Evolutionary conservation across 2,797 vertebrate genomes (phyloP).

Genomic region (Bovichtus diacanthus): DNA sequence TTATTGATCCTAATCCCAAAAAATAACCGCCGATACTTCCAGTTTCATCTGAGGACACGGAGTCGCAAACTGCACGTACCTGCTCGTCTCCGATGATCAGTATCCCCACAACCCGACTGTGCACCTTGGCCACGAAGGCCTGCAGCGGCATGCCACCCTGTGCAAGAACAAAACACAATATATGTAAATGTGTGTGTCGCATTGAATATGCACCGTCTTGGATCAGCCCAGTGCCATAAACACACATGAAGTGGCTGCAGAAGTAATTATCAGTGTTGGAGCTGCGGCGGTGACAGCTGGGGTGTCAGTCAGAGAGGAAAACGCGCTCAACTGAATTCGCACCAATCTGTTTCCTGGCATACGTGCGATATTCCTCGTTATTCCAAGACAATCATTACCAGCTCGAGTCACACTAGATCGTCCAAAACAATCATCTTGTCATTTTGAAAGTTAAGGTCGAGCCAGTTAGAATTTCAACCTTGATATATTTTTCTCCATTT

Average conservation of each 20-base stretch:
- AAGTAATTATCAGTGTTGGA: constrained; percentile 69
- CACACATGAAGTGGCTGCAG: constrained; percentile 56
- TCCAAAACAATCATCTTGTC: constrained; percentile 40
- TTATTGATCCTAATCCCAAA: neutral
- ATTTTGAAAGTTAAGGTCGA: constrained; percentile 1
- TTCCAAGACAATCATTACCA: constrained; percentile 50
- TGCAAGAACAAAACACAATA: neutral
- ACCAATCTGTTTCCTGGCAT: constrained; percentile 73
- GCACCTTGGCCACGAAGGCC: constrained; percentile 88
- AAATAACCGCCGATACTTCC: too few species aligned
- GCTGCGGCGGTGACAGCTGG: constrained; percentile 69
- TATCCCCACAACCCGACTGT: constrained; percentile 86
- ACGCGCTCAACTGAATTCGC: constrained; percentile 58
- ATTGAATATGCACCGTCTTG: neutral
- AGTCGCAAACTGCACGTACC: constrained; percentile 78
- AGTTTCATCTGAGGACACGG: neutral
- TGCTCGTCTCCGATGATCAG: constrained; percentile 90
- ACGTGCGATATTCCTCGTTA: constrained; percentile 26
- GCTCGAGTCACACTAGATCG: constrained; percentile 6
- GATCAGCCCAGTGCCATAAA: constrained; percentile 35
- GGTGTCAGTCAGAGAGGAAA: constrained; percentile 60
- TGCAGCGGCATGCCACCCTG: constrained; percentile 88
- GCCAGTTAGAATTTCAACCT: neutral
- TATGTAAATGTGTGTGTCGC: neutral
- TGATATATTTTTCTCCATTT: neutral